phyloP scores from a whole-genome alignment of 2,888 invertebrate genomes.

The Zygothrica quintamaculata region DNA sequence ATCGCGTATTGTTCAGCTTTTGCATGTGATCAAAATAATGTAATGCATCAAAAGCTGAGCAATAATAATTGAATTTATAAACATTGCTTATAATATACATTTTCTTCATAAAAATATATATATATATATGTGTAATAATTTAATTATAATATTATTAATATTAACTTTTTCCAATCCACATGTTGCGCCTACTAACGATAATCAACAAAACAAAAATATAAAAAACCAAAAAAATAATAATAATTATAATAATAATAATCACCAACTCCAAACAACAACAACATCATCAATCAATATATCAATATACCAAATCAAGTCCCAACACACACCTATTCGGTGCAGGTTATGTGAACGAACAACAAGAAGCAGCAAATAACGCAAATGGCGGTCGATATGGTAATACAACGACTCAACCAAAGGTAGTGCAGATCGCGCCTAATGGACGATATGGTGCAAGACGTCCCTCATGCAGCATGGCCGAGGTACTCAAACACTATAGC shows the following conservation, averaged over 20 bases:
- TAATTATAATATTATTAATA: conserved; percentile 27
- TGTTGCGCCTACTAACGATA: conserved; percentile 66
- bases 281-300: conserved; percentile 43
- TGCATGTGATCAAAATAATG: not conserved
- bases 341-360: conserved; percentile 81
- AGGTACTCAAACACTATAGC: conserved; percentile 84
- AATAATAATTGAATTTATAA: conserved; percentile 24
- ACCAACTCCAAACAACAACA: conserved; percentile 28
- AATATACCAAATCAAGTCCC: conserved; percentile 78
- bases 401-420: conserved; percentile 68
- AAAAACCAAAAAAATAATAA: conserved; percentile 12
- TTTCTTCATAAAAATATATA: too few species aligned
- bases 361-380: conserved; percentile 52
- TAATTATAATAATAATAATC: conserved; percentile 43
- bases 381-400: conserved; percentile 53
- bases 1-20: not conserved
- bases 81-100: too few species aligned
- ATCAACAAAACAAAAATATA: conserved; percentile 46
- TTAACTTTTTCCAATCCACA: conserved; percentile 65
- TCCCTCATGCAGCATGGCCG: conserved; percentile 89
- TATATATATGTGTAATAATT: not conserved
- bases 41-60: conserved; percentile 8
- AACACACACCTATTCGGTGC: conserved; percentile 85
- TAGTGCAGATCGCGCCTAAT: conserved; percentile 84
- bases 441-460: conserved; percentile 88